phyloP scores from a whole-genome alignment of 2,888 invertebrate genomes.

The Heliconius ismenius region DNA sequence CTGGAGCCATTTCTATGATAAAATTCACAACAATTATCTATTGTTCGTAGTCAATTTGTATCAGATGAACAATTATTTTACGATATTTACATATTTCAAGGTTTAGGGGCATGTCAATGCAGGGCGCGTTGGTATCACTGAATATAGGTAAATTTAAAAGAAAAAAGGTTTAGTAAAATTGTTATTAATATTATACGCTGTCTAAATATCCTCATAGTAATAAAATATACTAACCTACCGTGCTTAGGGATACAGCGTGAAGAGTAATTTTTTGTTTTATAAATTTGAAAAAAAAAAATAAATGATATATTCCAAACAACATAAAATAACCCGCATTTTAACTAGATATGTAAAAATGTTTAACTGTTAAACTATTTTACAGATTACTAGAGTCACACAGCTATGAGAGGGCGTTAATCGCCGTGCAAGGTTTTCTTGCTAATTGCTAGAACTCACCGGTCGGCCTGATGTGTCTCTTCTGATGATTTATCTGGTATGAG shows the following conservation, averaged over 20 bases:
- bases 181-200: not conserved
- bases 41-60: slow-evolving; percentile 11
- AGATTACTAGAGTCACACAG: slow-evolving; percentile 24
- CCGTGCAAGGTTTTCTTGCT: slow-evolving; percentile 39
- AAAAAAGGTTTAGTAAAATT: not conserved
- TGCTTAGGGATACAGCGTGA: too few relatives aligned
- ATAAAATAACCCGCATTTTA: not conserved
- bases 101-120: too few relatives aligned
- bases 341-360: not conserved
- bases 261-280: too few relatives aligned
- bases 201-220: too few relatives aligned
- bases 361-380: slow-evolving; percentile 18
- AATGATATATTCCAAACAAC: not conserved
- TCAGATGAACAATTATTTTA: not conserved
- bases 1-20: slow-evolving; percentile 8
- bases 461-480: slow-evolving; percentile 61
- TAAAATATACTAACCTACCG: too few relatives aligned
- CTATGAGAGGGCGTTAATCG: slow-evolving; percentile 33
- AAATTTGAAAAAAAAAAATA: not conserved
- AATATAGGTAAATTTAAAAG: not conserved
- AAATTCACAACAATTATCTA: slow-evolving; percentile 10
- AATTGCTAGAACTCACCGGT: slow-evolving; percentile 62
- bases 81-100: slow-evolving; percentile 11
- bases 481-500: slow-evolving; percentile 50
- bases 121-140: not conserved